Evolutionary conservation across 2,797 vertebrate genomes (phyloP).

Genomic region (Sebastes nivosus): DNA sequence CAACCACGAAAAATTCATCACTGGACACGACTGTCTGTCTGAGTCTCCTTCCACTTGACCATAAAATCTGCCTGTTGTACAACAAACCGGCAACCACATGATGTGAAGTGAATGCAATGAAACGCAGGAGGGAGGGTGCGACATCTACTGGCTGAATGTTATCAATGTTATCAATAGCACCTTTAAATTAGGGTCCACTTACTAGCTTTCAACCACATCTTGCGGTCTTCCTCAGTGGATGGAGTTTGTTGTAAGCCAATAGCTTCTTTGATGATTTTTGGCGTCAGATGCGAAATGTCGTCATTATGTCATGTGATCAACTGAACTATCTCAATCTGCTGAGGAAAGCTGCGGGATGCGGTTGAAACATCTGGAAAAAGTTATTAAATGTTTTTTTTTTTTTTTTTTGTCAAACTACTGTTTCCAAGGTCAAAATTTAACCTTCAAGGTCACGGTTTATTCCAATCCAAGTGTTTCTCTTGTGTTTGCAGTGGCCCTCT

Average conservation of each 20-base stretch:
- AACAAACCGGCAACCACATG: too few species aligned
- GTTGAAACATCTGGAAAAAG: neutral
- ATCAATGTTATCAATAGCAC: too few species aligned
- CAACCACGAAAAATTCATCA: too few species aligned
- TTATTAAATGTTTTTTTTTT: fast-evolving
- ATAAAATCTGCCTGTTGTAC: too few species aligned
- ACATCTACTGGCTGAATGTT: too few species aligned
- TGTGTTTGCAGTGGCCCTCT: constrained; percentile 89
- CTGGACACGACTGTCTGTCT: too few species aligned
- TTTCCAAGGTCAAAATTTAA: neutral
- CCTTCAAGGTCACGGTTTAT: neutral
- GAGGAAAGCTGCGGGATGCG: neutral
- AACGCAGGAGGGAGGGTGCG: too few species aligned
- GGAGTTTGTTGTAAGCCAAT: neutral
- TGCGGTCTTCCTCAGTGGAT: neutral
- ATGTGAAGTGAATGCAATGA: too few species aligned
- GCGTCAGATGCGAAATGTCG: neutral
- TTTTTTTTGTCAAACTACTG: neutral
- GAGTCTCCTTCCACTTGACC: too few species aligned
- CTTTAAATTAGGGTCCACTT: neutral
- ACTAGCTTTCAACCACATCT: neutral
- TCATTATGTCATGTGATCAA: neutral
- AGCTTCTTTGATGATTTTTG: neutral
- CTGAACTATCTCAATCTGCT: neutral
- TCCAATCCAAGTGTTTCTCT: neutral